Conservation (phyloP, 1,140 invertebrate genomes). For the Zaprionus africanus region DNA sequence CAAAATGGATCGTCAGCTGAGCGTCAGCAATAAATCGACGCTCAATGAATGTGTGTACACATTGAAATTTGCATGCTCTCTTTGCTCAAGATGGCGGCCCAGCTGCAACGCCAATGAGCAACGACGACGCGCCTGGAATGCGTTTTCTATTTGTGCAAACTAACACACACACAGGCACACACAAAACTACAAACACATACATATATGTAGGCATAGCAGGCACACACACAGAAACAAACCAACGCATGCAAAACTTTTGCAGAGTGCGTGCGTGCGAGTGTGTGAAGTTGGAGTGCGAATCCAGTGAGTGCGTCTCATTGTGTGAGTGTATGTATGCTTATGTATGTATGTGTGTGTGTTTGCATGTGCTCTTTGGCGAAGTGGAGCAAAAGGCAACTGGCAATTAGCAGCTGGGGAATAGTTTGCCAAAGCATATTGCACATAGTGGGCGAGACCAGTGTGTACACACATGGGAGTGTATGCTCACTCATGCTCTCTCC, state of each 20-base stretch:
- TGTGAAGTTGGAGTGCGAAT: slow-evolving; percentile 21
- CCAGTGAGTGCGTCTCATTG: slow-evolving; percentile 15
- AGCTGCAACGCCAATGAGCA: slow-evolving; percentile 16
- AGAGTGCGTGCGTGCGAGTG: slow-evolving; percentile 20
- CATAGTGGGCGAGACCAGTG: slow-evolving; percentile 45
- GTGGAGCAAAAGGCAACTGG: slow-evolving; percentile 47
- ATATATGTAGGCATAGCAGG: slow-evolving; percentile 23
- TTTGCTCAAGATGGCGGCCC: background rate
- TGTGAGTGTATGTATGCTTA: background rate
- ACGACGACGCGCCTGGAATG: slow-evolving; percentile 35
- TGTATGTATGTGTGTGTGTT: slow-evolving; percentile 17
- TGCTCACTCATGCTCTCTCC: too few relatives aligned
- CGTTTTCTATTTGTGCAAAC: slow-evolving; percentile 58
- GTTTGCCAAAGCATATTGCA: slow-evolving; percentile 62
- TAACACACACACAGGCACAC: slow-evolving; percentile 13
- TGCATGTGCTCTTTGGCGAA: slow-evolving; percentile 23
- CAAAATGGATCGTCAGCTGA: slow-evolving; percentile 9
- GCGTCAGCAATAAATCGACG: slow-evolving; percentile 2
- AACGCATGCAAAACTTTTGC: slow-evolving; percentile 48
- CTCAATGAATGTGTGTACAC: background rate
- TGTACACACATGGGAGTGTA: slow-evolving; percentile 31
- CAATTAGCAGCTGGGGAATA: slow-evolving; percentile 54
- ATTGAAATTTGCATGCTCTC: slow-evolving; percentile 4
- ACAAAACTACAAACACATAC: too few relatives aligned
- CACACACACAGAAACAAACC: background rate